Evolutionary conservation across 2,113 vertebrate genomes (phyloP), one percentile per base, ranked within the genome.

Genomic region (Oophaga pumilio): DNA sequence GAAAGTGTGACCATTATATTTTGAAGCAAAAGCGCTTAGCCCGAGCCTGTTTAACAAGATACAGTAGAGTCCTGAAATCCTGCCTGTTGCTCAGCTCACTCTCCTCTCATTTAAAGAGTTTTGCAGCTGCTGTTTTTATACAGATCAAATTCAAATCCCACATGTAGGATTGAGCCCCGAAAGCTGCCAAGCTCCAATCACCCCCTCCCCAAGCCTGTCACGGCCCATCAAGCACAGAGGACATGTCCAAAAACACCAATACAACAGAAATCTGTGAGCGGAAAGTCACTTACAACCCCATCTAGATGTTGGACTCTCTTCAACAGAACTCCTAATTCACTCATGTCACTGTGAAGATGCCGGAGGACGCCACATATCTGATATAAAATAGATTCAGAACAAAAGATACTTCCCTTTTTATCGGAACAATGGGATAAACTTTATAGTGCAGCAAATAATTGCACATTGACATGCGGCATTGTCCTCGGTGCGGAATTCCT

Each of bases 101-200:
- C 84, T 84, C 82, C 66, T 53, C 50, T 59, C 56, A 76, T 60
- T 53, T 76, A 64, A 76, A 49, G 71, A 76, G 84, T 85, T 85
- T 85, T 85, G 84, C 84, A 85, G 84, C 84, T 85, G 84, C 84
- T 76, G 53, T 74, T 76, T 85, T n/a, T 14, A 83, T 57, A 85
- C 71, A 85, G 84, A 76, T 76, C 53, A 33, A 76, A 76, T 85
- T 76, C 20, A 85, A 85, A 85, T 85, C 84, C 84, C 84, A 85
- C 56, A 76, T 85, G 71, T 49, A 85, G 83, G 69, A 59, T 85
- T 76, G 20, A 18, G 52, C 71, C 56, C 84, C 53, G 76, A 74
- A 74, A 60, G 69, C 33, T 85, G 84, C 73, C 57, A 74, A 69
- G 59, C 49, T 5, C 62, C 52, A n/a, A 83, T 83, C 62, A 28